A percentile compares a stretch with the other conserved stretches of the same genome.
Evolutionary conservation across 2,113 vertebrate species (phyloP).

Genomic region (Cervus canadensis): DNA sequence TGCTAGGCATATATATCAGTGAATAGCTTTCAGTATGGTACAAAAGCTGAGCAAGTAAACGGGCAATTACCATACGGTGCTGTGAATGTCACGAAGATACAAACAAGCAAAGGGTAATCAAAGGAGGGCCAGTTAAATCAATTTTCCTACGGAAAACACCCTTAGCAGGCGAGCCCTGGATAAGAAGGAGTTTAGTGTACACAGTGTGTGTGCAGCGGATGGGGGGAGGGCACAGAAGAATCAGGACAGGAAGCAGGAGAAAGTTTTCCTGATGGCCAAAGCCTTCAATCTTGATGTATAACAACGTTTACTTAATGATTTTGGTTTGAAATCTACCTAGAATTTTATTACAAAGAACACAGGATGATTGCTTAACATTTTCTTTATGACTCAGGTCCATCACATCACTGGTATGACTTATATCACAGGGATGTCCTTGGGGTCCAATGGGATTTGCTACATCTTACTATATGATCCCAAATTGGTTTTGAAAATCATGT

Average conservation of each 20-base stretch:
- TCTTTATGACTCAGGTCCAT: neutral
- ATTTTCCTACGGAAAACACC: neutral
- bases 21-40: neutral
- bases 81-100: neutral
- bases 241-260: neutral
- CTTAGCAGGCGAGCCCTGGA: neutral
- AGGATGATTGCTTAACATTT: neutral
- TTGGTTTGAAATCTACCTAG: neutral
- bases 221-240: neutral
- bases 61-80: neutral
- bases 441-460: neutral
- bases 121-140: neutral
- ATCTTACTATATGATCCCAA: neutral
- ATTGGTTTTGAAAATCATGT: neutral
- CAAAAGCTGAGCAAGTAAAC: neutral
- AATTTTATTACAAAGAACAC: constrained; percentile 11
- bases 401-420: too few relatives aligned
- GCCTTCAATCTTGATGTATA: neutral
- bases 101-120: neutral
- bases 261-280: neutral
- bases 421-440: neutral
- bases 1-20: neutral
- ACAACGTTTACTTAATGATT: neutral
- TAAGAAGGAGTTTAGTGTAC: neutral
- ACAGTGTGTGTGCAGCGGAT: neutral